These are phyloP conservation scores for Penaeus vannamei DNA, from an alignment of 1,140 invertebrate species.

Conservation along the genomic window DNA sequence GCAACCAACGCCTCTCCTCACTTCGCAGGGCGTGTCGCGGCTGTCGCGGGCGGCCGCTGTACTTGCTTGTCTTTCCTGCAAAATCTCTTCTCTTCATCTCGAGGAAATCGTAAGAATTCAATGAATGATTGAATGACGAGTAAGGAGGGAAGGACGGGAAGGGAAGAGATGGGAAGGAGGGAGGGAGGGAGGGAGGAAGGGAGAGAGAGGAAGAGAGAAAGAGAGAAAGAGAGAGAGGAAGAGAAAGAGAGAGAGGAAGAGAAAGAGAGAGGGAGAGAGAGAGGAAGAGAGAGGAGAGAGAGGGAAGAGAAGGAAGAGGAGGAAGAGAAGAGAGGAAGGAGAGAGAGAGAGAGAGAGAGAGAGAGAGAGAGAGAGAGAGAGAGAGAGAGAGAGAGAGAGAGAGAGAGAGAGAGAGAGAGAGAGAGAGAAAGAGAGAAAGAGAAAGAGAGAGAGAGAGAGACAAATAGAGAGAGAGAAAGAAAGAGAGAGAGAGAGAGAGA, in stretches of 20 bases:
- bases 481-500: background rate
- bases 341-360: too few relatives aligned
- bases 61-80: too few relatives aligned
- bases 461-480: background rate
- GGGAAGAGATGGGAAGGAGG: background rate
- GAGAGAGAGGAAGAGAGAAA: background rate
- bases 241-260: background rate
- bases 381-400: too few relatives aligned
- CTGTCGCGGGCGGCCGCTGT: too few relatives aligned
- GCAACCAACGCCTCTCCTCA: too few relatives aligned
- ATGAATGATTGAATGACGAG: conserved; percentile 14
- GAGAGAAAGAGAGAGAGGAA: background rate
- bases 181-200: background rate
- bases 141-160: background rate
- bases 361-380: too few relatives aligned
- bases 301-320: background rate
- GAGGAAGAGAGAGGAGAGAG: background rate
- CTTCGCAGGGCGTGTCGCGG: too few relatives aligned
- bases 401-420: too few relatives aligned
- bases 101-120: background rate
- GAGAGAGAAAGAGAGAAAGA: background rate
- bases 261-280: background rate
- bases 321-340: background rate
- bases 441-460: background rate
- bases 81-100: too few relatives aligned